phyloP scores from a whole-genome alignment of 2,113 vertebrate genomes.

The Petrocephalus microphthalmus region DNA sequence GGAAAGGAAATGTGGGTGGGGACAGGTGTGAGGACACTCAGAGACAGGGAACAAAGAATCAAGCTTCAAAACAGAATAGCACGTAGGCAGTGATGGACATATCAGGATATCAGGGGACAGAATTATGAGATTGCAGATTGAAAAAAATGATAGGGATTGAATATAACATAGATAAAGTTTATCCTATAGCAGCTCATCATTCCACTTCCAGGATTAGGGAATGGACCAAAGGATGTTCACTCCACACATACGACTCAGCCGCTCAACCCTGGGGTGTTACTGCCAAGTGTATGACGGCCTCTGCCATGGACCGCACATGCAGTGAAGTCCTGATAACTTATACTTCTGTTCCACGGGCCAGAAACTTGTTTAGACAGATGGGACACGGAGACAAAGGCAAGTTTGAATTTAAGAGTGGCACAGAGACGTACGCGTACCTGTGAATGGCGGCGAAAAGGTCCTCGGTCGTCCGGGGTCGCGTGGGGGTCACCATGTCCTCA shows the following conservation, averaged over 20 bases:
- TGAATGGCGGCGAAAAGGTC: constrained; percentile 97
- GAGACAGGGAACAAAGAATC: constrained; percentile 21
- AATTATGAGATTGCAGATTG: background rate
- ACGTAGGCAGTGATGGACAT: constrained; percentile 1
- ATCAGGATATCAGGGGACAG: background rate
- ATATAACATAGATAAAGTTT: background rate
- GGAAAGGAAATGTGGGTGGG: constrained; percentile 16
- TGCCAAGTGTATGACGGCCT: constrained; percentile 54
- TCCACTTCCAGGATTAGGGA: background rate
- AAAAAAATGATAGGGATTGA: background rate
- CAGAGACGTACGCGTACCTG: constrained; percentile 67
- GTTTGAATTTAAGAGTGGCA: constrained; percentile 12
- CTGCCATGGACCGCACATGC: background rate
- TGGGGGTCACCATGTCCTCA: constrained; percentile 72
- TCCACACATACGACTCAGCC: background rate
- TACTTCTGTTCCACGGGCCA: no score
- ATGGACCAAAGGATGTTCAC: background rate
- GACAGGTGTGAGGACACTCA: constrained; percentile 15
- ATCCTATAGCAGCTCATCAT: background rate
- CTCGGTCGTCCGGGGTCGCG: constrained; percentile 82
- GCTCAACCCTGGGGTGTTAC: constrained; percentile 34
- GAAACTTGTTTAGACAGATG: background rate
- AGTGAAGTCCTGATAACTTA: background rate
- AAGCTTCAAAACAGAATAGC: constrained; percentile 24
- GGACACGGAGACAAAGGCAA: background rate